A percentile compares a stretch with the other conserved stretches of the same genome.
phyloP scores from a whole-genome alignment of 53 echinoderm and acorn worm species.

The Hippasteria phrygiana region DNA sequence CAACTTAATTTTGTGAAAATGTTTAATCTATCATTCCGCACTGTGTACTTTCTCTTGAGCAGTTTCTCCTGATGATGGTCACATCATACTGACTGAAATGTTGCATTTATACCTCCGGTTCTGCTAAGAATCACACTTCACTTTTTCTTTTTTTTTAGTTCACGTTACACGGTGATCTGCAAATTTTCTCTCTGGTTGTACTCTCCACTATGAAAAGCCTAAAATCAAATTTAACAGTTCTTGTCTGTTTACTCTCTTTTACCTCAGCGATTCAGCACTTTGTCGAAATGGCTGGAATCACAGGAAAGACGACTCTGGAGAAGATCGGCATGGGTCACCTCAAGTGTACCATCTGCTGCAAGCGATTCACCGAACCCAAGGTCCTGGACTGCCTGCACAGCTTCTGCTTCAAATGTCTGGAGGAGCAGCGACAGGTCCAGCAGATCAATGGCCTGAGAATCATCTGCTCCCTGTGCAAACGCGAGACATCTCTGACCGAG shows the following conservation, averaged over 20 bases:
- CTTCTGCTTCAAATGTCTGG: slow-evolving; percentile 43
- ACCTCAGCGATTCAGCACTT: neutral
- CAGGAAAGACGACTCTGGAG: slow-evolving; percentile 46
- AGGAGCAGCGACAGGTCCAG: slow-evolving; percentile 36
- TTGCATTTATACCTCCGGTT: no score
- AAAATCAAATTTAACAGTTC: no score
- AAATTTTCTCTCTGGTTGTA: no score
- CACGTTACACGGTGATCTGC: no score
- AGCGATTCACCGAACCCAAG: slow-evolving; percentile 51
- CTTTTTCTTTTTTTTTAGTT: no score
- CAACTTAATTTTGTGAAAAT: no score
- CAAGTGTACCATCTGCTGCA: slow-evolving; percentile 60
- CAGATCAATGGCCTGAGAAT: slow-evolving; percentile 44
- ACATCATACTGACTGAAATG: no score
- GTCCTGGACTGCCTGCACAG: slow-evolving; percentile 54
- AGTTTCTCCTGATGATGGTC: no score
- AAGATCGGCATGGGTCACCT: slow-evolving; percentile 53
- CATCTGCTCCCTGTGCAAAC: slow-evolving; percentile 52
- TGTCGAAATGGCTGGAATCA: slow-evolving; percentile 40
- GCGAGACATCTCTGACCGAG: slow-evolving; percentile 37
- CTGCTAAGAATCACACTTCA: no score
- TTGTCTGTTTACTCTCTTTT: neutral
- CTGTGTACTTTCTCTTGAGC: no score
- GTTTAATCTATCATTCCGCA: no score
- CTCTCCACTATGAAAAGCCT: no score